These are phyloP conservation scores for Notocelia uddmanniana DNA, from an alignment of 2,888 invertebrate species.

Conservation along the genomic window DNA sequence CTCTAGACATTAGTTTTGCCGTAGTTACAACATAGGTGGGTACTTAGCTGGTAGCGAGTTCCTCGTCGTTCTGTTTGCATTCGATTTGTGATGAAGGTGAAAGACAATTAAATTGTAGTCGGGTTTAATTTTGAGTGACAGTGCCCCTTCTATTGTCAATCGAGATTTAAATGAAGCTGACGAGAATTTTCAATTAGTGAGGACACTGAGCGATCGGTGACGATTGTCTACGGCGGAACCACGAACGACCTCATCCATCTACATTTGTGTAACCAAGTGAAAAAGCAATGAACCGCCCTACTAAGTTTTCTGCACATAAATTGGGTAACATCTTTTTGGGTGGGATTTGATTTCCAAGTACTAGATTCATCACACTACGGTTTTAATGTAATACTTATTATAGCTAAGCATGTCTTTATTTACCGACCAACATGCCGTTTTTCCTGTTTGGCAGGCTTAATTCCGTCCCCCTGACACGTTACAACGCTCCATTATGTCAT, in stretches of 20 bases:
- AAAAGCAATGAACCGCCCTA: conserved; percentile 3
- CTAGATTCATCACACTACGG: background rate
- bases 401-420: conserved; percentile 49
- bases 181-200: conserved; percentile 83
- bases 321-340: background rate
- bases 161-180: conserved; percentile 81
- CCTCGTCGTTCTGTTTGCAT: conserved; percentile 52
- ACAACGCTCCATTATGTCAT: conserved; percentile 66
- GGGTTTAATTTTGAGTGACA: conserved; percentile 68
- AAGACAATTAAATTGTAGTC: conserved; percentile 65
- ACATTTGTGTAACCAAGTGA: conserved; percentile 80
- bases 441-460: conserved; percentile 57
- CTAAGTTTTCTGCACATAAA: background rate
- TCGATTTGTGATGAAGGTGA: conserved; percentile 59
- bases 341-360: background rate
- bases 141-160: conserved; percentile 71
- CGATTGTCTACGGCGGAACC: conserved; percentile 78
- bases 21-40: conserved; percentile 27
- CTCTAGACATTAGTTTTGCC: conserved; percentile 17
- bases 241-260: conserved; percentile 79
- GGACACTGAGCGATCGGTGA: conserved; percentile 82
- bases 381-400: conserved; percentile 37
- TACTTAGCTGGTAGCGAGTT: conserved; percentile 50
- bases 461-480: conserved; percentile 62
- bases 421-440: conserved; percentile 51